phyloP scores from a whole-genome alignment of 2,888 invertebrate species.

The Eristalis tenax region DNA sequence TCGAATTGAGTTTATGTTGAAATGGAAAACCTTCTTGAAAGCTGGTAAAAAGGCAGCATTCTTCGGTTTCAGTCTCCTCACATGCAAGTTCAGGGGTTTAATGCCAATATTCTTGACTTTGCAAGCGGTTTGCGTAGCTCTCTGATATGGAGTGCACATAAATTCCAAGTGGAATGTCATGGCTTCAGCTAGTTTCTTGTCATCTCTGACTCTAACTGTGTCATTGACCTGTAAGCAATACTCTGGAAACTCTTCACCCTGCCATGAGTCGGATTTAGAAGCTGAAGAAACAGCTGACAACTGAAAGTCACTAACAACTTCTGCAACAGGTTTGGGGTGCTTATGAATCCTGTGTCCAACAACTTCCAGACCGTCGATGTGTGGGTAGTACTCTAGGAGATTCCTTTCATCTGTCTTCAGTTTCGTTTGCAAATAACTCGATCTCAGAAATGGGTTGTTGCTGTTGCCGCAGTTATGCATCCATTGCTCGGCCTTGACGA shows the following conservation, averaged over 20 bases:
- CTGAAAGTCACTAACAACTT: conserved; percentile 17
- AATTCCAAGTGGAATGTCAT: conserved; percentile 23
- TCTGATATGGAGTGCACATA: conserved; percentile 27
- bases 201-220: not conserved
- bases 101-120: conserved; percentile 27
- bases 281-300: conserved; percentile 10
- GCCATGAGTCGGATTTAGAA: not conserved
- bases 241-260: not conserved
- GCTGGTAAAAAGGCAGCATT: not conserved
- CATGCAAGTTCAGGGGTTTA: not conserved
- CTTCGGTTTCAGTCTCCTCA: conserved; percentile 5
- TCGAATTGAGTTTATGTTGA: not conserved
- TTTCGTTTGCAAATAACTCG: conserved; percentile 10
- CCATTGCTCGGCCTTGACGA: conserved; percentile 27
- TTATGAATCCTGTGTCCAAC: conserved; percentile 44
- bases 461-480: not conserved
- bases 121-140: not conserved
- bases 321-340: conserved; percentile 5
- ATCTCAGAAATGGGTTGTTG: conserved; percentile 15
- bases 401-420: not conserved
- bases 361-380: conserved; percentile 35
- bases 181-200: not conserved
- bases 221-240: conserved; percentile 29
- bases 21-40: not conserved
- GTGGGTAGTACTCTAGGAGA: conserved; percentile 38